A percentile compares a stretch with the other conserved stretches of the same genome.
Evolutionary conservation across 2,888 invertebrate genomes (phyloP).

Genomic region (Spilosoma lubricipeda): DNA sequence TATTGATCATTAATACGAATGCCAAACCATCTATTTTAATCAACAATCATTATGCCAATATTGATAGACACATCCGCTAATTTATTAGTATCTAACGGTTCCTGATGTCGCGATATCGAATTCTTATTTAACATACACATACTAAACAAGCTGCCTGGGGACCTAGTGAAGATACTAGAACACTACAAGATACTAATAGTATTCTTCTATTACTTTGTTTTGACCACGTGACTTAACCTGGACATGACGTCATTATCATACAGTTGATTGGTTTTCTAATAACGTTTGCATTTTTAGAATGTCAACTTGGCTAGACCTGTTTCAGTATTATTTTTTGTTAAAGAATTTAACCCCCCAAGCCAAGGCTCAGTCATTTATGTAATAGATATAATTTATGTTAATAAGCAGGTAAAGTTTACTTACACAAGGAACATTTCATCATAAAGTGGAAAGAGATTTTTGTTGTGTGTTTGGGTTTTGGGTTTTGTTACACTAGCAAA

Average conservation of each 20-base stretch:
- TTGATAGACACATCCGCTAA: not conserved
- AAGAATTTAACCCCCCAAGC: no score
- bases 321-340: no score
- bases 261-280: no score
- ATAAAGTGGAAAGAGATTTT: conserved; percentile 96
- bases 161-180: no score
- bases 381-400: not conserved
- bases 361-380: not conserved
- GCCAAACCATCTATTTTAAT: not conserved
- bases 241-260: no score
- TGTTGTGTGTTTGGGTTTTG: conserved; percentile 96
- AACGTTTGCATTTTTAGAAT: no score
- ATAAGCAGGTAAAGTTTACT: conserved; percentile 70
- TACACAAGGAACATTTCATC: conserved; percentile 98
- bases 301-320: no score
- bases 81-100: not conserved
- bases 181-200: no score
- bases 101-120: not conserved
- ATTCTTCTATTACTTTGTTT: no score
- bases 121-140: not conserved
- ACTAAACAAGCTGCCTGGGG: no score
- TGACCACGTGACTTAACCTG: no score
- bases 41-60: not conserved
- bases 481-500: conserved; percentile 91
- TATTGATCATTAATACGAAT: not conserved